Evolutionary conservation across 2,113 vertebrate genomes (phyloP), one percentile per base, ranked within the genome.

Genomic region (Zosterops borbonicus): DNA sequence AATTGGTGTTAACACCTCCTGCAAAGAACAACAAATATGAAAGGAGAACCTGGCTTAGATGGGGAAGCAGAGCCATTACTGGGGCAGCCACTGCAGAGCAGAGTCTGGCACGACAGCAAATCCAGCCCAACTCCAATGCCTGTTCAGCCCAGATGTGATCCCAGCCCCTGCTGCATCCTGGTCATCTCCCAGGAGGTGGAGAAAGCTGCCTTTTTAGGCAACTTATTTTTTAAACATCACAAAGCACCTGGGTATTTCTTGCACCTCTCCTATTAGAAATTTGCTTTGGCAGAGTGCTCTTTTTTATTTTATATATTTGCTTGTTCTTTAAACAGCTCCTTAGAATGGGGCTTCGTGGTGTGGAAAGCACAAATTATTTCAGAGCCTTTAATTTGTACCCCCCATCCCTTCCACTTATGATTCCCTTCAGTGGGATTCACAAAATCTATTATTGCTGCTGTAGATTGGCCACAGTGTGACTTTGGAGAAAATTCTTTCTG

Each of bases 1-100:
- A 94, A 95, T 95, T 82, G 87, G 69, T 81, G 74, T 92, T 91
- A 96, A 87, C 77, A 84, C 74, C 74, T 94, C 77, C 83, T 89
- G 77, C 60, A 49, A 92, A 58, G 83, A 74, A 24, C 2, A 14
- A 67, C 83, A 89, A 65, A 75, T 35, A 64, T 6, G 20, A 63
- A 89, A 82, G 24, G 73, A 84, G 74, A 90, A n/a, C 49, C 23
- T 82, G 44, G 49, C 70, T 92, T 27, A 17, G 22, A 4, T 21
- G 24, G 47, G 76, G 86, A 78, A 82, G 89, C 73, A 35, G 11
- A 37, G 5, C 56, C 69, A 24, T 56, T 37, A 62, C 49, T 29
- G 49, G 44, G 35, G 68, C 76, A 60, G 71, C 9, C 24, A 5
- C 63, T 47, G 76, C 2, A 0, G 52, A 74, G 67, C 7, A 1